A percentile compares a stretch with the other conserved stretches of the same genome.
These are phyloP conservation scores for Percina caprodes DNA, from an alignment of 2,113 vertebrate genomes.

Conservation along the genomic window DNA sequence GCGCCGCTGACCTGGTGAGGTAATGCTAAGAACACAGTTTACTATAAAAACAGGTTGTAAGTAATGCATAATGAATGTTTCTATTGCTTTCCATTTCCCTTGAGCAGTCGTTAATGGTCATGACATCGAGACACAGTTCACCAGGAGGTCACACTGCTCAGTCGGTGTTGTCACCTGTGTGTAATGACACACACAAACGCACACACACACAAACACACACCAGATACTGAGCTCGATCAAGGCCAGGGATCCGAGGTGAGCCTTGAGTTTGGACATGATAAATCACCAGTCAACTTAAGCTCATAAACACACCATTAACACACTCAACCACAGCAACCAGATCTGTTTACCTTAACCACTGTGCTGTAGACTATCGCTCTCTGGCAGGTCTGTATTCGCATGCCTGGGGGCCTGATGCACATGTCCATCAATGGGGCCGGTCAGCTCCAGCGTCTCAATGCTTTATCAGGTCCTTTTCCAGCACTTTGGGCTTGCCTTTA, in stretches of 20 bases:
- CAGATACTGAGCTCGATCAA: conserved; percentile 25
- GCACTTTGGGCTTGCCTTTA: not conserved
- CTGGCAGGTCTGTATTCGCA: conserved; percentile 51
- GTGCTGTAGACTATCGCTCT: conserved; percentile 41
- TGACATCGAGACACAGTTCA: conserved; percentile 54
- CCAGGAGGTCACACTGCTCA: conserved; percentile 46
- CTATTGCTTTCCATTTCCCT: conserved; percentile 24
- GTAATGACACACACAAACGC: conserved; percentile 23
- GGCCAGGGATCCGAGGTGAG: conserved; percentile 43
- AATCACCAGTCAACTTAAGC: conserved; percentile 77
- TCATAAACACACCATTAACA: conserved; percentile 83
- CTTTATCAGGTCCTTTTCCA: conserved; percentile 41
- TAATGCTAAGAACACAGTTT: conserved; percentile 13
- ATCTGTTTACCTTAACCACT: conserved; percentile 71
- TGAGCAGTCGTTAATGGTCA: conserved; percentile 15
- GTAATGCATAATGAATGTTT: conserved; percentile 23
- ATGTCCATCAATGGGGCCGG: conserved; percentile 25
- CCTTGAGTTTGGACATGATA: conserved; percentile 64
- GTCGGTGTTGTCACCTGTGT: conserved; percentile 40
- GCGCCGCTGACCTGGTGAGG: conserved; percentile 38
- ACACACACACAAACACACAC: conserved; percentile 19
- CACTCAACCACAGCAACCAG: conserved; percentile 67
- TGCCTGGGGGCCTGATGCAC: conserved; percentile 42
- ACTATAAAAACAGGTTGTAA: conserved; percentile 21
- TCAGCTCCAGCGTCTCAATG: conserved; percentile 3